phyloP scores from a whole-genome alignment of 2,797 vertebrate genomes.

The Propithecus deckenii region DNA sequence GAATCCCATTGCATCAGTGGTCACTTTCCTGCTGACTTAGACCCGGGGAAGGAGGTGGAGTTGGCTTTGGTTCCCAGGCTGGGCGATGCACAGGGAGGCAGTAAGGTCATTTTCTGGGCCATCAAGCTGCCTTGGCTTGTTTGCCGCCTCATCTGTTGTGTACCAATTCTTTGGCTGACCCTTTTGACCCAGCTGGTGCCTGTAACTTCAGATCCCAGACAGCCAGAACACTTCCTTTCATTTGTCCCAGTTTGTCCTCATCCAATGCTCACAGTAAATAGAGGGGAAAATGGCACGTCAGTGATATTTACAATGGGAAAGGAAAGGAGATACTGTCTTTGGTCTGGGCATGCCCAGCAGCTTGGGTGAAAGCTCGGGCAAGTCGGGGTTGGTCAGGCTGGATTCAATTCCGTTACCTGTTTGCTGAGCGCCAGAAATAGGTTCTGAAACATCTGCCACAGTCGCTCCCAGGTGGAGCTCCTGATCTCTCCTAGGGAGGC shows the following conservation, averaged over 20 bases:
- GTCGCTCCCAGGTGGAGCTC: neutral
- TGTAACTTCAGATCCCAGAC: neutral
- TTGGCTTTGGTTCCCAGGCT: neutral
- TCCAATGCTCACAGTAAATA: neutral
- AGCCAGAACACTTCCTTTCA: neutral
- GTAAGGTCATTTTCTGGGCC: slow-evolving; percentile 49
- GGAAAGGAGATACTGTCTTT: neutral
- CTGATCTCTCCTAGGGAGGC: neutral
- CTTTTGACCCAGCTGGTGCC: neutral
- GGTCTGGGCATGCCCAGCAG: neutral
- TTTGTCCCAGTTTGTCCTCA: neutral
- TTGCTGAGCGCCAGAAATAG: neutral
- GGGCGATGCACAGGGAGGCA: neutral
- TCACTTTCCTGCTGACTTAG: neutral
- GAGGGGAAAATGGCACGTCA: neutral
- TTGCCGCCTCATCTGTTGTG: neutral
- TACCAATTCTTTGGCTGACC: neutral
- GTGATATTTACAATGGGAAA: neutral
- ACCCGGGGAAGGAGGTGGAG: neutral
- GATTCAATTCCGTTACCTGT: neutral
- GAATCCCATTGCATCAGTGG: no score
- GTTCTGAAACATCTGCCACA: neutral
- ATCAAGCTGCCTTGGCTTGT: neutral
- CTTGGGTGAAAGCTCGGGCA: neutral
- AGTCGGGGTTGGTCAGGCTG: no score